Evolutionary conservation across 2,888 invertebrate genomes (phyloP).

Genomic region (Disparrhopalites patrizii): DNA sequence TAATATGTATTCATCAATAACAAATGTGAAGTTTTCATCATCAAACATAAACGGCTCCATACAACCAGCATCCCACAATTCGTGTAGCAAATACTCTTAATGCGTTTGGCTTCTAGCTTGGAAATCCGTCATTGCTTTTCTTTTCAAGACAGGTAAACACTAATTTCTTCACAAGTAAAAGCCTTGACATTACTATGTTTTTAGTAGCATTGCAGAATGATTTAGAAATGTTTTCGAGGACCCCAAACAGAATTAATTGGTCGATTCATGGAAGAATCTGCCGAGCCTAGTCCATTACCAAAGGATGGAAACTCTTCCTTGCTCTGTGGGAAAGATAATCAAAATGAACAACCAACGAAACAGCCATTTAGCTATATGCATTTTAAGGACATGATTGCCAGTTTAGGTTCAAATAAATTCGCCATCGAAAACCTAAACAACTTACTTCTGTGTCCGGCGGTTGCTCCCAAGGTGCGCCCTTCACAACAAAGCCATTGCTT

Average conservation of each 20-base stretch:
- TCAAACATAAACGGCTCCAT: conserved; percentile 4
- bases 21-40: conserved; percentile 3
- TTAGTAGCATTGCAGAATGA: not conserved
- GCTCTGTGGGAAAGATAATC: conserved; percentile 32
- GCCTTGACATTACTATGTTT: not conserved
- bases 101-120: not conserved
- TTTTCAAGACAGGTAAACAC: not conserved
- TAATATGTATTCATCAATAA: not conserved
- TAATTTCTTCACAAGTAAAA: not conserved
- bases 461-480: conserved; percentile 46
- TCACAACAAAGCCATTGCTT: conserved; percentile 47
- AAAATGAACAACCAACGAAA: not conserved
- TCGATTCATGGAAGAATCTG: conserved; percentile 25
- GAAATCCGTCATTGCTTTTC: not conserved
- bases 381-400: not conserved
- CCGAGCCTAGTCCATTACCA: conserved; percentile 40
- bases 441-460: conserved; percentile 46
- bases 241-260: conserved; percentile 47
- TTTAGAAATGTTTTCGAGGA: conserved; percentile 45
- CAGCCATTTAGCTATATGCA: not conserved
- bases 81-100: conserved; percentile 4
- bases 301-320: conserved; percentile 46
- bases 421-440: not conserved
- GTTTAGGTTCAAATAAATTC: not conserved
- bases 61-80: conserved; percentile 3